phyloP scores from a whole-genome alignment of 2,797 vertebrate genomes.

The Falco concolor region DNA sequence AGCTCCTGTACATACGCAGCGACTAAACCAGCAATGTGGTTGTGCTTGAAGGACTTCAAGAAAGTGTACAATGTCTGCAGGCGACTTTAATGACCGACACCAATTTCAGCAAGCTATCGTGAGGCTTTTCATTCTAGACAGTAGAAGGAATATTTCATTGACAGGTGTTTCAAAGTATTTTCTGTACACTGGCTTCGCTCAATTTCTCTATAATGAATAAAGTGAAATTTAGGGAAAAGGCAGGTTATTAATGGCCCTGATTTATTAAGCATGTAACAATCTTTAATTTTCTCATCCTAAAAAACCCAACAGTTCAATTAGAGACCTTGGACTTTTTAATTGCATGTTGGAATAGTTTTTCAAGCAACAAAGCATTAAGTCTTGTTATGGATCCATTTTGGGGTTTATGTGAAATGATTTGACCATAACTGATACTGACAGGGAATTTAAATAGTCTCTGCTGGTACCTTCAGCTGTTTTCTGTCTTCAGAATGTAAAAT shows the following conservation, averaged over 20 bases:
- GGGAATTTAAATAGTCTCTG: slow-evolving; percentile 21
- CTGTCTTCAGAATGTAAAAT: background rate
- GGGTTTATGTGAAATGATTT: slow-evolving; percentile 30
- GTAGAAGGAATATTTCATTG: slow-evolving; percentile 51
- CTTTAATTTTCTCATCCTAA: background rate
- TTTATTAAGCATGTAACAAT: background rate
- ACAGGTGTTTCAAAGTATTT: slow-evolving; percentile 67
- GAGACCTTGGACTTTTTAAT: background rate
- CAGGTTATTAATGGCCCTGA: background rate
- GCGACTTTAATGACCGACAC: slow-evolving; percentile 29
- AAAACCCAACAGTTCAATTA: background rate
- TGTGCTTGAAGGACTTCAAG: background rate
- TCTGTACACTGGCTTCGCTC: background rate
- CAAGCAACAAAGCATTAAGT: slow-evolving; percentile 15
- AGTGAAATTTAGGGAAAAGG: background rate
- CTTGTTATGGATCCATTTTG: slow-evolving; percentile 2
- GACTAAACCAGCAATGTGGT: background rate
- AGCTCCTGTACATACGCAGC: background rate
- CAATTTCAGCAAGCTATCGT: slow-evolving; percentile 57
- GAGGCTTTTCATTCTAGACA: slow-evolving; percentile 76
- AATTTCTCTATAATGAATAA: background rate
- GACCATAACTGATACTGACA: slow-evolving; percentile 1
- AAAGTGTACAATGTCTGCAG: background rate
- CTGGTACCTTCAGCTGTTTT: background rate
- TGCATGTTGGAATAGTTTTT: background rate